phyloP scores from a whole-genome alignment of 2,888 invertebrate species.

The Leptinotarsa juncta region DNA sequence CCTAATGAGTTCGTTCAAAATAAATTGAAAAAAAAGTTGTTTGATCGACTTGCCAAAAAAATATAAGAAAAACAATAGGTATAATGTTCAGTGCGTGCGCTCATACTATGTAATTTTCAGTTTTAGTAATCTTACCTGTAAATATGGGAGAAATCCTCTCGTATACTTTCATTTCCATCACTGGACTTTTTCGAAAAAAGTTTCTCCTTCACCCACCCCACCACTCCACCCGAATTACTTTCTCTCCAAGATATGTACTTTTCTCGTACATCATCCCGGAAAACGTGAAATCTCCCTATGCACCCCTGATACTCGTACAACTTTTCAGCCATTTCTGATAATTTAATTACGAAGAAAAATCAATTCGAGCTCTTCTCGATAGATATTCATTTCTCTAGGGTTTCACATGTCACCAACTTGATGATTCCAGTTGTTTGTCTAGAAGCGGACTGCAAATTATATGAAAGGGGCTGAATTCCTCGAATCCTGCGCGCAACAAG shows the following conservation, averaged over 20 bases:
- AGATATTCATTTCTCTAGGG: conserved; percentile 13
- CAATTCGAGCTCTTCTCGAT: conserved; percentile 13
- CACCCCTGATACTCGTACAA: conserved; percentile 83
- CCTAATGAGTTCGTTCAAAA: too few relatives aligned
- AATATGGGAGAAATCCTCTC: conserved; percentile 74
- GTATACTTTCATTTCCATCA: conserved; percentile 51
- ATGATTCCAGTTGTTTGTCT: conserved; percentile 39
- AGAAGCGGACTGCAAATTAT: conserved; percentile 37
- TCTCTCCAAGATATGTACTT: conserved; percentile 74
- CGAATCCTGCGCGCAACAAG: conserved; percentile 37
- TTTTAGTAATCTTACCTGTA: conserved; percentile 70
- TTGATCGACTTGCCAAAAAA: too few relatives aligned
- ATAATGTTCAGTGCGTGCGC: too few relatives aligned
- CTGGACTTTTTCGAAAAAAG: conserved; percentile 52
- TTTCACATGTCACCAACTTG: conserved; percentile 38
- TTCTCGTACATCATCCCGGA: conserved; percentile 75
- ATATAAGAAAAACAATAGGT: too few relatives aligned
- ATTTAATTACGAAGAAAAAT: conserved; percentile 28
- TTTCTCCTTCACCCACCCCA: conserved; percentile 67
- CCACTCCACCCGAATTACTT: conserved; percentile 69
- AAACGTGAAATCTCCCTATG: conserved; percentile 76
- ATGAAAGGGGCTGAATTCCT: conserved; percentile 26
- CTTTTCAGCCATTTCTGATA: conserved; percentile 76
- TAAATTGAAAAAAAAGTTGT: too few relatives aligned
- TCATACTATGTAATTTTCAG: neutral